Base-by-base conservation (phyloP, 2,113 vertebrate species). In the Serilophus lunatus region DNA sequence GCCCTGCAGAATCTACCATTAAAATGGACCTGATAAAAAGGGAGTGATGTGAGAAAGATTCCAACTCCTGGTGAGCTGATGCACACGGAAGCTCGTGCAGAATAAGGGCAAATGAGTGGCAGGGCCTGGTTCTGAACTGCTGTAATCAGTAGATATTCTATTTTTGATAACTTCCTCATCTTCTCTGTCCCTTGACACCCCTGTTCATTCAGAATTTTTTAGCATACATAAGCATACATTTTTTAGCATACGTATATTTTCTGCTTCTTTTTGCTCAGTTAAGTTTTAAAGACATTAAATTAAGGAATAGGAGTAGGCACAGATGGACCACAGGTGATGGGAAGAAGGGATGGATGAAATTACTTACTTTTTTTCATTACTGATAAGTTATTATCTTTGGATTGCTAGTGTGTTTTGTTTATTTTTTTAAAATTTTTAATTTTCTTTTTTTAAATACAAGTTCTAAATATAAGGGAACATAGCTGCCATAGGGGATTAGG, bases 141-240 rank as follows among this genome's bases (percentile, higher is more conserved):
- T 82, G 44, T 87, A 49, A 95, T 96, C 96, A 95, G 87, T 96
- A 95, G 95, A 94, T 88, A 80, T 82, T 83, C 85, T 94, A 74
- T 92, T 96, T 95, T 90, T 96, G 91, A 92, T 95, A 95, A 92
- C 74, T 91, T 91, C 92, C 86, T 95, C 95, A 84, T 97, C 88
- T 96, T 92, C 72, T 86, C 36, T 88, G 72, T 93, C 94, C 93
- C 94, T 95, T 92, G 82, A 82, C 86, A 83, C 60, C 44, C 35
- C 35, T 0, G 1, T 87, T 91, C 88, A 88, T 88, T 86, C 83
- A 92, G 94, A 96, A 96, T 90, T 95, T 94, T 94, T 96, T 95
- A 95, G 94, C 96, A 95, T 96, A 92, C 57, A 91, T 95, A 96
- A 95, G 95, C 88, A 93, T 96, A 94, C 40, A 92, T 93, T 93